A percentile compares a stretch with the other conserved stretches of the same genome.
Conservation (phyloP, 2,888 invertebrate species). For the Eudemis profundana region DNA sequence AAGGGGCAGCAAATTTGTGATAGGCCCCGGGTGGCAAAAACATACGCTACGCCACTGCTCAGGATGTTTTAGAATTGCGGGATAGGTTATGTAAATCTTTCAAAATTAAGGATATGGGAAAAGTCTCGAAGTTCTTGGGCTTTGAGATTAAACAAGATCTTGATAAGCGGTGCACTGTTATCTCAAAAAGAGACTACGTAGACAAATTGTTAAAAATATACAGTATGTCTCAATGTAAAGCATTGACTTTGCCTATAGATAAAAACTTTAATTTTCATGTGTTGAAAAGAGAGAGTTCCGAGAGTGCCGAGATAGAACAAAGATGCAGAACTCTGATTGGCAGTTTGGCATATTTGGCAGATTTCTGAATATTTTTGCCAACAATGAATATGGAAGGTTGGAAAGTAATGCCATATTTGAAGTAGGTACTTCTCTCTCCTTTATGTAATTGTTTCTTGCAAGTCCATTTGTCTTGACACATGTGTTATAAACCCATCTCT, state of each 20-base stretch:
- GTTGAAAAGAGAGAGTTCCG: neutral
- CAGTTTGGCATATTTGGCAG: neutral
- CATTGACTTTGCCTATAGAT: no score
- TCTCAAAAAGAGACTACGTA: no score
- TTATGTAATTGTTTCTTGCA: slow-evolving; percentile 3
- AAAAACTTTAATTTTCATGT: neutral
- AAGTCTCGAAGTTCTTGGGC: neutral
- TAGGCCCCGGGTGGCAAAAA: no score
- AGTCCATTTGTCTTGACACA: neutral
- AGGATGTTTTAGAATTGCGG: no score
- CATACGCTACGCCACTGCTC: no score
- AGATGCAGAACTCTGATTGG: neutral
- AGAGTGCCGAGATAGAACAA: slow-evolving; percentile 12
- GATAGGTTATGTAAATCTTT: neutral
- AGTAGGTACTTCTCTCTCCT: neutral
- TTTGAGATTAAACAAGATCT: no score
- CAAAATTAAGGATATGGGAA: neutral
- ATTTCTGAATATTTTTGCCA: neutral
- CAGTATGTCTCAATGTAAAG: no score
- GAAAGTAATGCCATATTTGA: neutral
- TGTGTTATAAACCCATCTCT: slow-evolving; percentile 8
- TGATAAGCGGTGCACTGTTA: no score
- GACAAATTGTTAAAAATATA: no score
- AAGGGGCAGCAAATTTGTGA: no score
- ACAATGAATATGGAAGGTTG: slow-evolving; percentile 4